Evolutionary conservation across 2,113 vertebrate genomes (phyloP), one percentile per base, ranked within the genome.

Genomic region (Athene cunicularia): DNA sequence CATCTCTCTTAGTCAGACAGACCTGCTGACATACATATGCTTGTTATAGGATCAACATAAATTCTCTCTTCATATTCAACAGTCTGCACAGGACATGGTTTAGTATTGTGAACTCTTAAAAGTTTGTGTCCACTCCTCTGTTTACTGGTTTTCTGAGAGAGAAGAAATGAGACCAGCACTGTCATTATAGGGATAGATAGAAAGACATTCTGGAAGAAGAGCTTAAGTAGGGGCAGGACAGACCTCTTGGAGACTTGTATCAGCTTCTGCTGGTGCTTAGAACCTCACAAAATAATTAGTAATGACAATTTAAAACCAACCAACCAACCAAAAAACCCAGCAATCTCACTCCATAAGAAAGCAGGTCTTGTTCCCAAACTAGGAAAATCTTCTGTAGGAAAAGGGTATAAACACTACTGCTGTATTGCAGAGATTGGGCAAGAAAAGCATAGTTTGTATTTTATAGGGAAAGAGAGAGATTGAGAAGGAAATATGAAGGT

Each of bases 41-140:
- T 60, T 9, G 37, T 67, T 59, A 80, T 6, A 71, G 12, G 16
- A 84, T 14, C 5, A 3, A 35, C 43, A 70, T 28, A 74, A 67
- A 72, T 67, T 67, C 16, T 24, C 6, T 75, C 28, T 82, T 88
- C 35, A 55, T 14, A 72, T 58, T 85, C 43, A 90, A 26, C 8
- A 47, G 23, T 14, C 11, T 1, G 1, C 2, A 0, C 12, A 62
- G 49, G 33, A 90, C 16, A 24, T 3, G 6, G 23, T 56, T 56
- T 43, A 56, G 53, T 19, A 60, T 10, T 68, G 11, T 39, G 24
- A 68, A 12, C 59, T 68, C 37, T 56, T 60, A 52, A 35, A 80
- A 83, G 39, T 52, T 60, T 60, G 3, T 43, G 11, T 27, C 86
- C 10, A 39, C 8, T 49, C 20, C 20, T 55, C 47, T 67, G 14